phyloP scores from a whole-genome alignment of 2,888 invertebrate species.

The Drosophila kanekoi region DNA sequence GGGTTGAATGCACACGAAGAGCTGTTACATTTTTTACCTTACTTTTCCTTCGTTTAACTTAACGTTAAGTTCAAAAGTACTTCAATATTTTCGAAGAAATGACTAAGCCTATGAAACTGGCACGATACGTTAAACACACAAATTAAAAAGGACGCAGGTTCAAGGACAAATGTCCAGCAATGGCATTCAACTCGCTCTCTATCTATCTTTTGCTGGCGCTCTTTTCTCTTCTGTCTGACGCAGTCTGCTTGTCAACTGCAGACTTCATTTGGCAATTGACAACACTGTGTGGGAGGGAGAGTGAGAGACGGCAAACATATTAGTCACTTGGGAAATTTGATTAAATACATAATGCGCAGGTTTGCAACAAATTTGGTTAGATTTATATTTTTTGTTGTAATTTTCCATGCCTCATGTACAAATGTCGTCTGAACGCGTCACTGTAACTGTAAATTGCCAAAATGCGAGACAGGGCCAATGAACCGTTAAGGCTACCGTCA shows the following conservation, averaged over 20 bases:
- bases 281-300: neutral
- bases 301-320: constrained; percentile 16
- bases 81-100: constrained; percentile 11
- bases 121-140: constrained; percentile 1
- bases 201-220: constrained; percentile 7
- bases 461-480: constrained; percentile 50
- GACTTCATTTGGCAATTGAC: constrained; percentile 16
- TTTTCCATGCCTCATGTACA: constrained; percentile 18
- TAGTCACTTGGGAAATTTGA: constrained; percentile 43
- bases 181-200: constrained; percentile 57
- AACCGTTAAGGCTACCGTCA: constrained; percentile 33
- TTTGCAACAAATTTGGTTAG: constrained; percentile 8
- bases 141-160: constrained; percentile 49
- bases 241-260: constrained; percentile 13
- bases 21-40: neutral
- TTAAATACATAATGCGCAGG: constrained; percentile 3
- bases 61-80: neutral
- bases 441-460: constrained; percentile 33
- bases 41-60: neutral
- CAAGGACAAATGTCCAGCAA: constrained; percentile 58
- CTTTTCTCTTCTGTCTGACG: constrained; percentile 6
- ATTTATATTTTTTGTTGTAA: neutral
- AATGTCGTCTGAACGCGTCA: constrained; percentile 30
- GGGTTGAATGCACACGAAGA: constrained; percentile 25
- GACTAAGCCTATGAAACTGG: constrained; percentile 21